phyloP scores from a whole-genome alignment of 2,888 invertebrate genomes.

The Synergus umbraculus region DNA sequence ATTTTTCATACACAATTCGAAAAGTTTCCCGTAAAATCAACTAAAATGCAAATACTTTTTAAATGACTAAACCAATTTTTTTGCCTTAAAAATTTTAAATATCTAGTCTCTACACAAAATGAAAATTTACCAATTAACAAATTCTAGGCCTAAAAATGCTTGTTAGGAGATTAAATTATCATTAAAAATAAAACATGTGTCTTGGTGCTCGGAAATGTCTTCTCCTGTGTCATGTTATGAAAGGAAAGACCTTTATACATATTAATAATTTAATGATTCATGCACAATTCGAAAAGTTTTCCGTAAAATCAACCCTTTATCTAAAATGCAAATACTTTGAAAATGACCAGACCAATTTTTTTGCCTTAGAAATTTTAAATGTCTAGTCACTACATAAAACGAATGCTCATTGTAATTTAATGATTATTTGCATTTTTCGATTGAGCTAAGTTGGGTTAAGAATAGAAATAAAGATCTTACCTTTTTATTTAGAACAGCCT shows the following conservation, averaged over 20 bases:
- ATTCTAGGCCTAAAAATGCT: background rate
- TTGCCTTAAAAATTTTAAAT: background rate
- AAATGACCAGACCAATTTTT: background rate
- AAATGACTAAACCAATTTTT: background rate
- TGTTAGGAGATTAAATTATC: background rate
- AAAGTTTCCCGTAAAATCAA: background rate
- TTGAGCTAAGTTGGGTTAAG: conserved; percentile 1
- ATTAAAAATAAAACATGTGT: background rate
- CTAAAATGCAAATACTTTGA: background rate
- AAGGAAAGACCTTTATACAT: background rate
- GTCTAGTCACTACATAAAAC: background rate
- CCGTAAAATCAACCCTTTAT: background rate
- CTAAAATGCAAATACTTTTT: background rate
- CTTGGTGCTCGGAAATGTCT: background rate
- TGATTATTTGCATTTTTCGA: background rate
- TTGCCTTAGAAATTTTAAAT: background rate
- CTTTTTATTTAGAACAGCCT: conserved; percentile 51
- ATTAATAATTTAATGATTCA: background rate
- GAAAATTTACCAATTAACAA: background rate
- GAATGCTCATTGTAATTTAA: background rate
- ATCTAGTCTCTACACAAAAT: background rate
- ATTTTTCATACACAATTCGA: background rate
- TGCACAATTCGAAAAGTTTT: background rate
- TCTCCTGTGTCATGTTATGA: background rate
- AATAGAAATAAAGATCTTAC: conserved; percentile 36